A percentile compares a stretch with the other conserved stretches of the same genome.
Evolutionary conservation across 2,888 invertebrate genomes (phyloP).

Genomic region (Craniophora ligustri): DNA sequence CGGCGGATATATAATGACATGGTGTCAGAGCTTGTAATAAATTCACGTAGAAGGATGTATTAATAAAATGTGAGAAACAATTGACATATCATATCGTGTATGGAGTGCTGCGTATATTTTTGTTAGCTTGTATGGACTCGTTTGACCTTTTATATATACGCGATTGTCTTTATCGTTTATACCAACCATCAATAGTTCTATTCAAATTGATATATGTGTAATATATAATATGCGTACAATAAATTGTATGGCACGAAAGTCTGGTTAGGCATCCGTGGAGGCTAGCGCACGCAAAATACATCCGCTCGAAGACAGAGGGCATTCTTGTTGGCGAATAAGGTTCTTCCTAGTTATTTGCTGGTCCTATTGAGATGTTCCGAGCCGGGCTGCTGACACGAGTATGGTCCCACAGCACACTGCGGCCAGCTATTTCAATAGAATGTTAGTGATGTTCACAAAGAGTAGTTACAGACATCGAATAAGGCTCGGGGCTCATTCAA

Average conservation of each 20-base stretch:
- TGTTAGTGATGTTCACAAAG: slow-evolving; percentile 59
- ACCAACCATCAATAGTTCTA: slow-evolving; percentile 51
- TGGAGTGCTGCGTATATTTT: slow-evolving; percentile 61
- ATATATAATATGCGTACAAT: slow-evolving; percentile 50
- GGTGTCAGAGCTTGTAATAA: slow-evolving; percentile 55
- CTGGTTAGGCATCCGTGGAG: slow-evolving; percentile 51
- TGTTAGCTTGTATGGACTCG: slow-evolving; percentile 46
- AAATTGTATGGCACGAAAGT: slow-evolving; percentile 55
- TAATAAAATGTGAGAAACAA: slow-evolving; percentile 82
- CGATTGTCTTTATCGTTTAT: slow-evolving; percentile 43
- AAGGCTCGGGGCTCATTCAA: slow-evolving; percentile 55
- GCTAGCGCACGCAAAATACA: slow-evolving; percentile 58
- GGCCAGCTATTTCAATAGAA: slow-evolving; percentile 63
- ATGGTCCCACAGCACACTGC: slow-evolving; percentile 68
- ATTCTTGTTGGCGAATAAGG: slow-evolving; percentile 76
- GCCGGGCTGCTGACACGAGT: slow-evolving; percentile 71
- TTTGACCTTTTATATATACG: slow-evolving; percentile 36
- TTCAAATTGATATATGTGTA: slow-evolving; percentile 48
- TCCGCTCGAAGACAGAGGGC: slow-evolving; percentile 67
- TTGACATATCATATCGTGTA: slow-evolving; percentile 75
- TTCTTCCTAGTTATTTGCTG: slow-evolving; percentile 66
- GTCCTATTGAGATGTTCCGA: slow-evolving; percentile 82
- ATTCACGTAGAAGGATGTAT: slow-evolving; percentile 64
- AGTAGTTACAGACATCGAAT: slow-evolving; percentile 59
- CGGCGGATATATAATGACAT: slow-evolving; percentile 38